Evolutionary conservation across 2,888 invertebrate species (phyloP), one percentile per base, ranked within the genome.

Genomic region (Anthophora plumipes): DNA sequence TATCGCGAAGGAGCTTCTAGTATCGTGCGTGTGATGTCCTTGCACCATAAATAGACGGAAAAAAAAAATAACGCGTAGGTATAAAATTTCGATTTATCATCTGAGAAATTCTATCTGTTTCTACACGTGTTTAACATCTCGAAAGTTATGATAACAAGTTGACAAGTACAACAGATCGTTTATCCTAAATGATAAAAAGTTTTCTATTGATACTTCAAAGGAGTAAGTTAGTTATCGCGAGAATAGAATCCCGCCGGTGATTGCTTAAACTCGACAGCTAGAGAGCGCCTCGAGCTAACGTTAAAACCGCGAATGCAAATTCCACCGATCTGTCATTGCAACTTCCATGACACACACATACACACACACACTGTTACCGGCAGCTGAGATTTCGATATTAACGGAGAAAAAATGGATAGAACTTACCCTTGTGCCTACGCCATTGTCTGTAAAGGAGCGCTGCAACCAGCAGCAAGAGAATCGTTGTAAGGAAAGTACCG

Each of bases 401-500:
- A 9, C 5, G 31, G 31, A 37, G 52, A 22, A 48, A 37, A 59
- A 22, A 48, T 48, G 41, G 43, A n/a, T 9, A 37, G 55, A 8
- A 68, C 87, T 87, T 80, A 93, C 93, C 92, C 90, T 93, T 95
- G 83, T 95, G 95, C 89, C 95, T 95, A 94, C 95, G 95, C 94
- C 95, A 95, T 89, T 95, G 94, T 92, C 94, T 95, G 92, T 95
- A 95, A 87, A 95, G 92, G 90, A 95, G 94, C 90, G 94, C 95
- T 76, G 94, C 94, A 54, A 95, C 94, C 71, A 94, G 95, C 50
- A 95, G 94, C 75, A 96, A 93, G 72, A 96, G 92, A 76, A 95
- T 93, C 86, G 96, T 96, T 86, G 95, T 95, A 87, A 96, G 91
- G 91, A 96, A 95, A 87, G 96, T 96, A 89, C 96, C 95, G 87